A percentile compares a stretch with the other conserved stretches of the same genome.
phyloP scores from a whole-genome alignment of 2,797 vertebrate species.

The Sternotherus odoratus region DNA sequence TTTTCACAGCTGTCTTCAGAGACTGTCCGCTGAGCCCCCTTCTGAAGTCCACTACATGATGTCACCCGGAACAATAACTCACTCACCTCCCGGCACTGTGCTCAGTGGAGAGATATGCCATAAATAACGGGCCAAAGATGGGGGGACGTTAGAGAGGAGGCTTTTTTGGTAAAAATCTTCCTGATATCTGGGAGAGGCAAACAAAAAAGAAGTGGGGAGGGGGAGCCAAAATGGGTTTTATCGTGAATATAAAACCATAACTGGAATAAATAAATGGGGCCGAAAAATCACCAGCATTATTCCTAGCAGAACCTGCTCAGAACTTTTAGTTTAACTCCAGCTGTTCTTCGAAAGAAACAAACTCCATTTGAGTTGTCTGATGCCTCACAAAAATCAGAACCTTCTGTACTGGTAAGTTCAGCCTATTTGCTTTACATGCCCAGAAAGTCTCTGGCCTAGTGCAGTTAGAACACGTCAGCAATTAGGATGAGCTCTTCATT shows the following conservation, averaged over 20 bases:
- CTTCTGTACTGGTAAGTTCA: not conserved
- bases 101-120: constrained; percentile 31
- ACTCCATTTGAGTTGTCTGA: not conserved
- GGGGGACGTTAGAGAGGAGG: not conserved
- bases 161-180: not conserved
- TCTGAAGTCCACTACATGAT: constrained; percentile 75
- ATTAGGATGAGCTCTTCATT: constrained; percentile 16
- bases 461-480: constrained; percentile 44
- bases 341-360: not conserved
- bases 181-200: not conserved
- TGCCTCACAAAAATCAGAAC: not conserved
- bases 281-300: not conserved
- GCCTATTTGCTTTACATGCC: not conserved
- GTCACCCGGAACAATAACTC: constrained; percentile 75
- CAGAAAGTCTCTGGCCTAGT: not conserved
- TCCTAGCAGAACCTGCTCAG: not conserved
- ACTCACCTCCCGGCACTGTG: constrained; percentile 58
- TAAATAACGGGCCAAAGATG: constrained; percentile 37
- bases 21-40: constrained; percentile 66
- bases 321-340: not conserved
- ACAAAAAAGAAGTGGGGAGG: not conserved
- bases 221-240: not conserved
- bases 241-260: constrained; percentile 4
- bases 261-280: constrained; percentile 20
- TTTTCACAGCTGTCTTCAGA: constrained; percentile 76